Evolutionary conservation across 1,140 invertebrate species (phyloP).

Genomic region (Lucilia sericata): DNA sequence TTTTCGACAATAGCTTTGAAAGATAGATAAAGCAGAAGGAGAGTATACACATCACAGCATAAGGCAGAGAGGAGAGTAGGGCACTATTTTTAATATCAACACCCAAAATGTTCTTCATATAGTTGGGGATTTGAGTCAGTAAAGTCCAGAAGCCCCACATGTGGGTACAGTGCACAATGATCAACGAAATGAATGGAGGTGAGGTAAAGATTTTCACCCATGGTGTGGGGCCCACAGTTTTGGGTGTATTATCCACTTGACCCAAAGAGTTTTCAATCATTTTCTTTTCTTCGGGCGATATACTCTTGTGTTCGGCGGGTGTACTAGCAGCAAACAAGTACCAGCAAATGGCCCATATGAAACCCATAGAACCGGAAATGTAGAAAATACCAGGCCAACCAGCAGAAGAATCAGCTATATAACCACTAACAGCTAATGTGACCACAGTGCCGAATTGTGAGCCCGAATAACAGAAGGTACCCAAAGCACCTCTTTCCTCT

Average conservation of each 20-base stretch:
- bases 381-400: constrained; percentile 88
- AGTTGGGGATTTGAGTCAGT: constrained; percentile 91
- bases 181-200: constrained; percentile 84
- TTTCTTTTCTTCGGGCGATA: constrained; percentile 72
- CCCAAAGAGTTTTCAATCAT: constrained; percentile 73
- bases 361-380: constrained; percentile 75
- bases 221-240: constrained; percentile 69
- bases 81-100: constrained; percentile 84
- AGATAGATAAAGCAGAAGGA: constrained; percentile 77
- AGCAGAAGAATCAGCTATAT: constrained; percentile 72
- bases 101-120: constrained; percentile 84
- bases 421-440: constrained; percentile 73
- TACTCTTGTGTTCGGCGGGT: constrained; percentile 72
- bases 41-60: constrained; percentile 78
- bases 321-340: constrained; percentile 75
- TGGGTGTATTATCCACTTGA: constrained; percentile 56
- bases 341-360: constrained; percentile 76
- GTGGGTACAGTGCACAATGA: constrained; percentile 87
- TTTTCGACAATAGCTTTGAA: constrained; percentile 74
- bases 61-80: constrained; percentile 82
- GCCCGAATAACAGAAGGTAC: constrained; percentile 75
- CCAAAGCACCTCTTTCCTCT: constrained; percentile 72
- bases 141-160: constrained; percentile 97
- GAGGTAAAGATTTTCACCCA: constrained; percentile 84
- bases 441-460: constrained; percentile 81